Base-by-base conservation (phyloP, 2,113 vertebrate genomes). In the Dipodomys stephensi region DNA sequence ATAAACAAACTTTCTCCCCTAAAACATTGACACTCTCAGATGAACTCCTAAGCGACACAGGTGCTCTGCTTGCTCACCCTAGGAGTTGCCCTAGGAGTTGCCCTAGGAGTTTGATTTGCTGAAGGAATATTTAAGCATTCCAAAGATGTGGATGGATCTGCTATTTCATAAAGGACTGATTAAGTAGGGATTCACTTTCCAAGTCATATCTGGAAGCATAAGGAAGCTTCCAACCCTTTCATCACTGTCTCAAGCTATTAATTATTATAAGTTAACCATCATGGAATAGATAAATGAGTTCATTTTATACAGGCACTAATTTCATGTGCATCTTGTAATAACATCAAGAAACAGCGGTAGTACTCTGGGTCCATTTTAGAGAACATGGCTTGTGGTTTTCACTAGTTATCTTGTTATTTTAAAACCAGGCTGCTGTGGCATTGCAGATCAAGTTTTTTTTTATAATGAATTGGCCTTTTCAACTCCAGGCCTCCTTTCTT, bases 391-490 rank as follows among this genome's bases (percentile, higher is more conserved):
- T 49, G 12, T 2, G 12, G 30, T 0, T 74, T 82, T 83, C 57
- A 69, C n/a, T 76, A 89, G 28, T 79, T 83, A 12, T n/a, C 68
- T 86, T 65, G 53, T 53, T 76, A 53, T 72, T 76, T 90, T 90
- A 83, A 89, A 57, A 53, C 12, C 15, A 71, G 11, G 16, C 13
- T 84, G 62, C 8, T 44, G 16, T 7, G 18, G 77, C 19, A 67
- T 13, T 11, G 30, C 28, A 83, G 27, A 89, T 44, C 28, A 65
- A 35, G 46, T 71, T 87, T 76, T 71, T 87, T 76, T 83, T 23
- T 64, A 49, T 2, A 49, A 39, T 39, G 53, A 28, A 44, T 68
- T 88, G 82, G 39, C 3, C 9, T 82, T 81, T 82, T 93, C 35
- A 60, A 73, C 2, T 71, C 30, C n/a, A 39, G 68, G 19, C 0